phyloP scores from a whole-genome alignment of 2,888 invertebrate species.

The Colletes collaris region DNA sequence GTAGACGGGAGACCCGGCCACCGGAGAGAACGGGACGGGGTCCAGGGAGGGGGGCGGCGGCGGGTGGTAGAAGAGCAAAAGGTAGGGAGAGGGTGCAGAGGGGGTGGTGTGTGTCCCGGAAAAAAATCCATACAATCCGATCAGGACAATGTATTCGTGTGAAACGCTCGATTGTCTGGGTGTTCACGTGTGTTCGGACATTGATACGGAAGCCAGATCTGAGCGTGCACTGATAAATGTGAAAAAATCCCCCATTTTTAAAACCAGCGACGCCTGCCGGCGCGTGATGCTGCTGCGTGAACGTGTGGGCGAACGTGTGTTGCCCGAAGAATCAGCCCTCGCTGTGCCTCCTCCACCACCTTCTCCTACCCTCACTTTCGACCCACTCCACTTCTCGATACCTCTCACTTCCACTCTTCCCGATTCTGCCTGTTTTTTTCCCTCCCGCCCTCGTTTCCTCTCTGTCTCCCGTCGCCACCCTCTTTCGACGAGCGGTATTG shows the following conservation, averaged over 20 bases:
- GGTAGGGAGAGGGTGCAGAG: slow-evolving; percentile 60
- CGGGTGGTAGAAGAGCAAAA: slow-evolving; percentile 48
- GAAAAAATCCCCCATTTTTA: slow-evolving; percentile 78
- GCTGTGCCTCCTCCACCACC: slow-evolving; percentile 52
- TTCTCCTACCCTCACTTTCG: slow-evolving; percentile 29
- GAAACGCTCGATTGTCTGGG: slow-evolving; percentile 81
- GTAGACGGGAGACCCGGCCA: slow-evolving; percentile 58
- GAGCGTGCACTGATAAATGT: slow-evolving; percentile 80
- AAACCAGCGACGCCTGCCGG: slow-evolving; percentile 72
- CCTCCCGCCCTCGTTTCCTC: slow-evolving; percentile 54
- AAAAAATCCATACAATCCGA: slow-evolving; percentile 83
- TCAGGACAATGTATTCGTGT: slow-evolving; percentile 82
- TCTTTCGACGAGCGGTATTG: slow-evolving; percentile 73
- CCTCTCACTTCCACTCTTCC: slow-evolving; percentile 59
- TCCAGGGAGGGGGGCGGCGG: slow-evolving; percentile 22
- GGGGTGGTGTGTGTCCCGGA: slow-evolving; percentile 76
- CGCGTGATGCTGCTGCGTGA: slow-evolving; percentile 71
- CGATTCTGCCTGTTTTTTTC: slow-evolving; percentile 50
- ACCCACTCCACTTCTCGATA: slow-evolving; percentile 29
- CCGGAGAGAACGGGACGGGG: slow-evolving; percentile 39
- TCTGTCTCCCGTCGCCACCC: slow-evolving; percentile 68
- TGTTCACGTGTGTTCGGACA: slow-evolving; percentile 78
- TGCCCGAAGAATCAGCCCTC: slow-evolving; percentile 71
- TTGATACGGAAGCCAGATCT: slow-evolving; percentile 80
- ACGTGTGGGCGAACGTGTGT: slow-evolving; percentile 67